Evolutionary conservation across 2,113 vertebrate genomes (phyloP).

Genomic region (Gavialis gangeticus): DNA sequence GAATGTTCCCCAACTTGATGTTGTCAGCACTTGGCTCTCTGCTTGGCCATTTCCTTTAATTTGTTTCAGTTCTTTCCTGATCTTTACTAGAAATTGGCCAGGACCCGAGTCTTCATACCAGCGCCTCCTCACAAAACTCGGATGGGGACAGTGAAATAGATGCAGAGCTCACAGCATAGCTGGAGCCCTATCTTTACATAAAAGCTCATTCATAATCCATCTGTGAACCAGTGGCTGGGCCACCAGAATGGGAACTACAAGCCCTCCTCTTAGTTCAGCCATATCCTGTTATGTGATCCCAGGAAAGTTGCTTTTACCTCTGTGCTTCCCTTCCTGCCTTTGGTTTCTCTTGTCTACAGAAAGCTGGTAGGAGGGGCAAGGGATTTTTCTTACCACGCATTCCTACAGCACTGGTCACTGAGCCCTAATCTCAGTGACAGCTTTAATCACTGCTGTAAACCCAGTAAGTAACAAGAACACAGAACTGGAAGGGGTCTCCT

Average conservation of each 20-base stretch:
- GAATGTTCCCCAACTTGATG: background rate
- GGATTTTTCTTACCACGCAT: background rate
- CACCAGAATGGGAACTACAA: background rate
- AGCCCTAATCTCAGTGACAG: background rate
- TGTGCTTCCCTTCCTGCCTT: background rate
- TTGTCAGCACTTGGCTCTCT: background rate
- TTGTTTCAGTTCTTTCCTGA: background rate
- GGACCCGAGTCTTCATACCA: background rate
- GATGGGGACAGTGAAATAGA: background rate
- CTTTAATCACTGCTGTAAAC: too few species aligned
- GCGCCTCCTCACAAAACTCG: background rate
- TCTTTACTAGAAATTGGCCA: background rate
- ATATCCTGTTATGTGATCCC: background rate
- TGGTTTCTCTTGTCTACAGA: background rate
- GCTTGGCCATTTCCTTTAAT: background rate
- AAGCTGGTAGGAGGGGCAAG: background rate
- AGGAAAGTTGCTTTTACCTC: background rate
- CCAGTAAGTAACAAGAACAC: too few species aligned
- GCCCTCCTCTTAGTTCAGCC: background rate
- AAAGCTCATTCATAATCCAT: too few species aligned
- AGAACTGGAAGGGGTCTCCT: too few species aligned
- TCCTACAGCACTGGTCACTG: background rate
- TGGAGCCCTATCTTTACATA: background rate
- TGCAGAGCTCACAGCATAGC: background rate
- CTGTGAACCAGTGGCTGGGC: background rate